A percentile compares a stretch with the other conserved stretches of the same genome.
Conservation (phyloP, 2,113 vertebrate genomes). For the Hippocampus barbouri region DNA sequence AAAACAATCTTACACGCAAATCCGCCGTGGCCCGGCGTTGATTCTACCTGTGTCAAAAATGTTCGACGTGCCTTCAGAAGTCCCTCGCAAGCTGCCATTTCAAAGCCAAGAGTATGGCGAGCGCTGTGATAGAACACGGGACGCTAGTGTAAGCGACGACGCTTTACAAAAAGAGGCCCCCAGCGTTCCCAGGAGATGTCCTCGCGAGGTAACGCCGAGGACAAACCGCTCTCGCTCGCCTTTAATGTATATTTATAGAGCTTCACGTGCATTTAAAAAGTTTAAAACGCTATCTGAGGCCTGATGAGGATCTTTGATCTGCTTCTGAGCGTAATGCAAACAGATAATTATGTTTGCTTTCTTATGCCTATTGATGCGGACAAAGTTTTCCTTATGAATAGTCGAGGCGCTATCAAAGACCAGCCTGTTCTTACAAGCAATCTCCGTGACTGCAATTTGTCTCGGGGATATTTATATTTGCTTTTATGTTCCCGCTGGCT, state of each 20-base stretch:
- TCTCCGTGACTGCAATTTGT: conserved; percentile 59
- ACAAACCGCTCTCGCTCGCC: conserved; percentile 48
- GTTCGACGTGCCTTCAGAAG: conserved; percentile 59
- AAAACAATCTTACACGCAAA: conserved; percentile 18
- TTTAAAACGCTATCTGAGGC: conserved; percentile 52
- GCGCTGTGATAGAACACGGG: conserved; percentile 63
- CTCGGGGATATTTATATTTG: conserved; percentile 52
- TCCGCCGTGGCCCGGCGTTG: conserved; percentile 43
- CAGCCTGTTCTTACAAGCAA: conserved; percentile 51
- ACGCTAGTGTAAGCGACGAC: conserved; percentile 61
- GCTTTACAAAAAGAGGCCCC: conserved; percentile 64
- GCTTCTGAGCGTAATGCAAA: conserved; percentile 55
- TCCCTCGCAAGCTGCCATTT: conserved; percentile 58
- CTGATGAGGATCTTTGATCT: conserved; percentile 58
- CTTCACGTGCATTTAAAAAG: conserved; percentile 55
- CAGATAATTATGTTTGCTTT: conserved; percentile 61
- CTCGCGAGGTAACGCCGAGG: conserved; percentile 66
- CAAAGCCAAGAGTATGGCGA: conserved; percentile 62
- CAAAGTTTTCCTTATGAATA: conserved; percentile 46
- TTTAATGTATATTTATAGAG: conserved; percentile 66
- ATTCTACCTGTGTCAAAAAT: conserved; percentile 64
- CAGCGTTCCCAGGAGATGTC: conserved; percentile 62
- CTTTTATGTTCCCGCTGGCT: conserved; percentile 49
- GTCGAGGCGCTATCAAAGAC: conserved; percentile 59
- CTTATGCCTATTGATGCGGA: conserved; percentile 53